Evolutionary conservation across 2,888 invertebrate genomes (phyloP).

Genomic region (Eilema caniola): DNA sequence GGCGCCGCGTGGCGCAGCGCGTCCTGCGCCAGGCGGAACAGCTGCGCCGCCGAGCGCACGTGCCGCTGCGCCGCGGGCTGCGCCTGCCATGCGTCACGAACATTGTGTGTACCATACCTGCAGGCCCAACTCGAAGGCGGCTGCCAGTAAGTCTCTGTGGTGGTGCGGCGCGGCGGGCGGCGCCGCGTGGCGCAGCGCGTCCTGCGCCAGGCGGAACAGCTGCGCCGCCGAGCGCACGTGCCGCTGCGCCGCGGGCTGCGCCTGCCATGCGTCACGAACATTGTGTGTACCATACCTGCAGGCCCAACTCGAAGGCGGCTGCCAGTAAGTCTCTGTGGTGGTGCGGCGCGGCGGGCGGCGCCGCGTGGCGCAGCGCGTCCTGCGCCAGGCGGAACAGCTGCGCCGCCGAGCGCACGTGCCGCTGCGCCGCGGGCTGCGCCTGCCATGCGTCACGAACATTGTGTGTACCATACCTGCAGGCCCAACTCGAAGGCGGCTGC

Average conservation of each 20-base stretch:
- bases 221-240: slow-evolving; percentile 95
- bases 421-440: slow-evolving; percentile 92
- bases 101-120: too few species aligned
- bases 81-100: too few species aligned
- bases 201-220: slow-evolving; percentile 94
- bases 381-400: slow-evolving; percentile 95
- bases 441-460: too few species aligned
- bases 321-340: slow-evolving; percentile 92
- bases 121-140: slow-evolving; percentile 93
- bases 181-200: slow-evolving; percentile 94
- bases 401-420: slow-evolving; percentile 94
- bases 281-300: too few species aligned
- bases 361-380: slow-evolving; percentile 94
- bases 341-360: slow-evolving; percentile 91
- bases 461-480: too few species aligned
- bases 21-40: slow-evolving; percentile 95
- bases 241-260: slow-evolving; percentile 92
- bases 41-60: slow-evolving; percentile 94
- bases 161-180: slow-evolving; percentile 91
- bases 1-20: slow-evolving; percentile 94
- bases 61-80: slow-evolving; percentile 93
- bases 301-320: slow-evolving; percentile 93
- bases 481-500: slow-evolving; percentile 94
- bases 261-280: too few species aligned
- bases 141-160: slow-evolving; percentile 92